Conservation (phyloP, 2,113 vertebrate genomes). For the Collichthys lucidus region DNA sequence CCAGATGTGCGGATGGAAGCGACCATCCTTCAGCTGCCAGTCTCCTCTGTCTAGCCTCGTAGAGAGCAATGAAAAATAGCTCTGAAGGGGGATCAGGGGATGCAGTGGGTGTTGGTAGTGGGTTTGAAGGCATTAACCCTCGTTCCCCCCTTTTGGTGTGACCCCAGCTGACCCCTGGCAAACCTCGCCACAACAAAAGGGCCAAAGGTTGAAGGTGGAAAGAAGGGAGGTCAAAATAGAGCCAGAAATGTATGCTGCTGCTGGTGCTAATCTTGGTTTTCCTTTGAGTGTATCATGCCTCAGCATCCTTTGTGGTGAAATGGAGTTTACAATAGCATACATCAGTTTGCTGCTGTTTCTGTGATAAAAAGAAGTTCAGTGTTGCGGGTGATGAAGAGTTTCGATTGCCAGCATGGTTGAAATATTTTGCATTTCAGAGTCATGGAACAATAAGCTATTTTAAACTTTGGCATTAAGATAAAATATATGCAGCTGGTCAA, state of each 20-base stretch:
- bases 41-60: slow-evolving; percentile 23
- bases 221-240: slow-evolving; percentile 40
- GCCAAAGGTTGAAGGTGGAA: slow-evolving; percentile 19
- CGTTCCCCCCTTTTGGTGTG: slow-evolving; percentile 20
- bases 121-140: slow-evolving; percentile 48
- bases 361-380: background rate
- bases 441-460: background rate
- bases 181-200: slow-evolving; percentile 62
- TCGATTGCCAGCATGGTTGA: background rate
- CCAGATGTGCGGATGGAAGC: slow-evolving; percentile 58
- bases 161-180: slow-evolving; percentile 58
- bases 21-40: slow-evolving; percentile 28
- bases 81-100: background rate
- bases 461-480: background rate
- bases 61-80: slow-evolving; percentile 46
- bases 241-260: background rate
- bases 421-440: background rate
- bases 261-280: slow-evolving; percentile 23
- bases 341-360: slow-evolving; percentile 24
- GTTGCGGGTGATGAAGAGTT: background rate
- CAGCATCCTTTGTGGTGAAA: slow-evolving; percentile 26
- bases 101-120: slow-evolving; percentile 36
- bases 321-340: slow-evolving; percentile 13
- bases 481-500: slow-evolving; percentile 1
- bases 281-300: background rate